Base-by-base conservation (phyloP, 2,797 vertebrate species). In the Chlorospingus semifuscus region DNA sequence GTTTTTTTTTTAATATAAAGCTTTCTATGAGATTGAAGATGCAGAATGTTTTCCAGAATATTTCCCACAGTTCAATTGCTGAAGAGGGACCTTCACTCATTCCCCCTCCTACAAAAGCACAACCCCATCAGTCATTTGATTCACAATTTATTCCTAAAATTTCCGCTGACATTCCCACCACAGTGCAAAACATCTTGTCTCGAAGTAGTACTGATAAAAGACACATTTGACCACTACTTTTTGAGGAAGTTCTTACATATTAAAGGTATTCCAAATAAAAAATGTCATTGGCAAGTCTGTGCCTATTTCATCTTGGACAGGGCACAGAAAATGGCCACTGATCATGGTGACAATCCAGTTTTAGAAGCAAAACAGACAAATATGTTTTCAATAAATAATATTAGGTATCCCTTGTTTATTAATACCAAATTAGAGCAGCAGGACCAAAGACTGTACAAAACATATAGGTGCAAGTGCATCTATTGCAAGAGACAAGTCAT, bases 401-500 rank as follows among this genome's bases (percentile, higher is more conserved):
- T 37, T 27, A 55, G 21, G 0, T 29, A 50, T 23, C 1, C 6
- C 3, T 42, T 22, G 1, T 10, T 12, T 41, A 61, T 17, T 27
- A 50, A 11, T 6, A 2, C 6, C 5, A 76, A 65, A 36, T 56
- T 78, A 59, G 7, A 56, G 9, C 29, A 83, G n/a, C 5, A 27
- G 27, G 63, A 27, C 1, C 8, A 78, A 70, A 65, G n/a, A 32
- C n/a, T 29, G 6, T 12, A 3, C 12, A 3, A 61, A 34, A 66
- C 21, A 20, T 0, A 6, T 5, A 37, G 6, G 26, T 41, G 44
- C 2, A n/a, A 7, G 3, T 17, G 16, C 2, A 36, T 4, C 29
- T 66, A 15, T n/a, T 60, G 10, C 21, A 70, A 39, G 6, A 53
- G 12, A 36, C 37, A 75, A 60, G 6, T 23, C 4, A 1, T 13